phyloP scores from a whole-genome alignment of 1,140 invertebrate genomes.

The Drosophila mayri region DNA sequence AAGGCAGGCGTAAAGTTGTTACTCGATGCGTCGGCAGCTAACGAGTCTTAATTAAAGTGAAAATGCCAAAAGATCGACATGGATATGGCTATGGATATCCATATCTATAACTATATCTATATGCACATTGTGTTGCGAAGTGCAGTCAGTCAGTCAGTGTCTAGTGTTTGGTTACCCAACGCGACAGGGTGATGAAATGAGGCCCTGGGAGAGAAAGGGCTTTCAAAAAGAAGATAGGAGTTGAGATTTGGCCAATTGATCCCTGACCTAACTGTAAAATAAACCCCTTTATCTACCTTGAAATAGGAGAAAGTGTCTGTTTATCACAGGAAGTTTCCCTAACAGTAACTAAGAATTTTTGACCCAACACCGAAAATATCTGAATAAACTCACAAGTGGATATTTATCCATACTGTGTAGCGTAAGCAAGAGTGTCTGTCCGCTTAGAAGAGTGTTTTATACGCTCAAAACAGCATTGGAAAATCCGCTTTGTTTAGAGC shows the following conservation, averaged over 20 bases:
- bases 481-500: background rate
- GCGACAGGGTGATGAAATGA: constrained; percentile 13
- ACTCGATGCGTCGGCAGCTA: constrained; percentile 48
- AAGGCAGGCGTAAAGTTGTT: constrained; percentile 54
- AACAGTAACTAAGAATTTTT: background rate
- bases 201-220: constrained; percentile 7
- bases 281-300: no score
- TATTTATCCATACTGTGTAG: background rate
- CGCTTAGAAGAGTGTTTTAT: background rate
- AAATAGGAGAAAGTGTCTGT: no score
- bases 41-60: constrained; percentile 59
- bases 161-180: constrained; percentile 29
- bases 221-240: background rate
- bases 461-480: background rate
- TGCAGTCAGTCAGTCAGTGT: constrained; percentile 25
- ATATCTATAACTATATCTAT: constrained; percentile 4
- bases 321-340: no score
- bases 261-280: no score
- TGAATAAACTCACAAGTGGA: background rate
- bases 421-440: background rate
- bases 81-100: constrained; percentile 32
- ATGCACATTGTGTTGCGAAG: constrained; percentile 19
- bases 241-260: no score
- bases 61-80: constrained; percentile 49
- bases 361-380: background rate